Percentiles rank a stretch among this genome's conserved stretches.
phyloP scores from a whole-genome alignment of 2,888 invertebrate genomes.

The Callyntrura guangdongensis region DNA sequence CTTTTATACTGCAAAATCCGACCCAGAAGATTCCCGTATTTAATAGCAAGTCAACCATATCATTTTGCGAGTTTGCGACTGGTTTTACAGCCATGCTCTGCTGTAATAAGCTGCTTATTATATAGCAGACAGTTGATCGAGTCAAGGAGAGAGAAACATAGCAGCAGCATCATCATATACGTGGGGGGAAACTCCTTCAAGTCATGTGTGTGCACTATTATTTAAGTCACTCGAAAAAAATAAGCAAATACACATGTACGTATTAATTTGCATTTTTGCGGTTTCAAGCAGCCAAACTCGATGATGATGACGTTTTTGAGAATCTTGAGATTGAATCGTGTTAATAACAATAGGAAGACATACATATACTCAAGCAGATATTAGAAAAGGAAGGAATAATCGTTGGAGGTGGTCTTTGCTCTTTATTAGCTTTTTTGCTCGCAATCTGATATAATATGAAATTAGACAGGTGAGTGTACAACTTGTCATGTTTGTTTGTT shows the following conservation, averaged over 20 bases:
- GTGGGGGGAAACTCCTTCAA: conserved; percentile 25
- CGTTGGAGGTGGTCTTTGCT: conserved; percentile 60
- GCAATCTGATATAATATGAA: conserved; percentile 36
- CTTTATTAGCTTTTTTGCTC: conserved; percentile 15
- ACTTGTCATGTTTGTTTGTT: conserved; percentile 68
- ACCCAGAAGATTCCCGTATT: background rate
- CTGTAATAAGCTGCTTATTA: background rate
- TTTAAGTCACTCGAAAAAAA: background rate
- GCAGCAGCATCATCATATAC: no score
- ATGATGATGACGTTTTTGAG: conserved; percentile 36
- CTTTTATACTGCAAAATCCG: conserved; percentile 5
- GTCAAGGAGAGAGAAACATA: background rate
- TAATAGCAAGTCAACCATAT: conserved; percentile 26
- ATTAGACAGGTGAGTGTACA: conserved; percentile 67
- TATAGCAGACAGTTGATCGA: background rate
- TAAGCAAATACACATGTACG: conserved; percentile 39
- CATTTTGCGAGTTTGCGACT: conserved; percentile 54
- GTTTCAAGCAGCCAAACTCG: conserved; percentile 44
- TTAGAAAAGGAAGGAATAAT: background rate
- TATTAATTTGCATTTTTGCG: conserved; percentile 69
- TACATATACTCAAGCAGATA: background rate
- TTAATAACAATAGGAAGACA: background rate
- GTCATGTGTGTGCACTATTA: conserved; percentile 40
- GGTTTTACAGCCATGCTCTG: conserved; percentile 15
- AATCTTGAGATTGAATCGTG: conserved; percentile 40